These are phyloP conservation scores for Pseudopleuronectes americanus DNA, from an alignment of 2,797 vertebrate genomes.

Conservation along the genomic window DNA sequence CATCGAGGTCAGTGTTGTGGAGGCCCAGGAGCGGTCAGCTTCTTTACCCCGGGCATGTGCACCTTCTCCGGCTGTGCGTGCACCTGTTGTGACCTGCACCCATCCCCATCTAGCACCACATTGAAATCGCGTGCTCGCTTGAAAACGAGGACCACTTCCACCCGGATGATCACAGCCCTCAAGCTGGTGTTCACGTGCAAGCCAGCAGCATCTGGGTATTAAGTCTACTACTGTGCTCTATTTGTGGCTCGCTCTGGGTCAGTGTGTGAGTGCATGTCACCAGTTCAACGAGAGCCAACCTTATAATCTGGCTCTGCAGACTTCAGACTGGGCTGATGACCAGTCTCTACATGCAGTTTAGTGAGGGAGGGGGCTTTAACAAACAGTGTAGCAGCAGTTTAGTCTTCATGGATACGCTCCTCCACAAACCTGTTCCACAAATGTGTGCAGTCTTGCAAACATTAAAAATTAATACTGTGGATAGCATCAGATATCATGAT, in stretches of 20 bases:
- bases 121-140: not conserved
- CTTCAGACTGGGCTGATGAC: not conserved
- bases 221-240: constrained; percentile 21
- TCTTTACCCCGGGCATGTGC: too few species aligned
- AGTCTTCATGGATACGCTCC: not conserved
- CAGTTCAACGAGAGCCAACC: not conserved
- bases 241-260: constrained; percentile 19
- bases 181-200: constrained; percentile 42
- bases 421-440: not conserved
- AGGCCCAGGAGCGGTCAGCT: not conserved
- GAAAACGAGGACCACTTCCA: constrained; percentile 18
- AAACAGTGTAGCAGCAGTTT: not conserved
- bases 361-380: not conserved
- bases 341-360: too few species aligned
- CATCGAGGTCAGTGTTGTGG: too few species aligned
- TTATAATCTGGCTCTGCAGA: too few species aligned
- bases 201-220: constrained; percentile 41
- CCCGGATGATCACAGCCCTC: constrained; percentile 21
- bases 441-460: too few species aligned
- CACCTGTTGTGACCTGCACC: constrained; percentile 74
- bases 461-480: too few species aligned
- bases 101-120: not conserved
- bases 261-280: constrained; percentile 7
- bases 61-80: too few species aligned
- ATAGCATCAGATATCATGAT: too few species aligned